phyloP scores from a whole-genome alignment of 1,140 invertebrate genomes.

The Diorhabda sublineata region DNA sequence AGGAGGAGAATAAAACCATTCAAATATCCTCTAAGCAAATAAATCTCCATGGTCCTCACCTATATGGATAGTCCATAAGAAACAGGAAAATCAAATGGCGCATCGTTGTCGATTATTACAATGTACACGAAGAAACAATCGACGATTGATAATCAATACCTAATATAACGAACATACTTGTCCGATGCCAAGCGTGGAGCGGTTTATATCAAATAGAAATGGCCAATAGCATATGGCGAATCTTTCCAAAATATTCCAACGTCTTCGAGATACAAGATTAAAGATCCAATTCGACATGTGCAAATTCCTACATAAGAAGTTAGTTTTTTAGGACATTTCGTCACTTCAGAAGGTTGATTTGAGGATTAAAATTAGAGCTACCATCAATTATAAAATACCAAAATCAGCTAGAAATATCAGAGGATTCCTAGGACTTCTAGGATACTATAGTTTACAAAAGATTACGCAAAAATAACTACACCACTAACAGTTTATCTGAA shows the following conservation, averaged over 20 bases:
- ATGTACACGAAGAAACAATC: slow-evolving; percentile 45
- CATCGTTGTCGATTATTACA: slow-evolving; percentile 45
- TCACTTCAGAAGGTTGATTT: slow-evolving; percentile 30
- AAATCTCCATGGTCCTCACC: slow-evolving; percentile 35
- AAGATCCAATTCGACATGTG: slow-evolving; percentile 22
- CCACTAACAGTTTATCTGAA: slow-evolving; percentile 42
- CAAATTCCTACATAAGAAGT: slow-evolving; percentile 23
- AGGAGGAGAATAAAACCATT: slow-evolving; percentile 30
- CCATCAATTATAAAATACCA: slow-evolving; percentile 13
- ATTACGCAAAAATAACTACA: slow-evolving; percentile 41
- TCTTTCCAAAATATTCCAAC: slow-evolving; percentile 7
- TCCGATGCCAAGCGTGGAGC: slow-evolving; percentile 42
- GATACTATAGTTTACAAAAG: slow-evolving; percentile 18
- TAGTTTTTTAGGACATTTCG: slow-evolving; percentile 33
- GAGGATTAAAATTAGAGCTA: slow-evolving; percentile 27
- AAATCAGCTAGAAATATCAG: slow-evolving; percentile 20
- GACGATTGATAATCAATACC: slow-evolving; percentile 50
- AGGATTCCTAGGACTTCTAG: slow-evolving; percentile 16
- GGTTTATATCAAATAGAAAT: slow-evolving; percentile 22
- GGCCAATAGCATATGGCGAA: slow-evolving; percentile 36
- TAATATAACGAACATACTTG: slow-evolving; percentile 45
- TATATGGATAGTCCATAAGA: slow-evolving; percentile 40
- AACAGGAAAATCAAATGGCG: slow-evolving; percentile 38
- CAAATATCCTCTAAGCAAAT: slow-evolving; percentile 31
- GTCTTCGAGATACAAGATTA: slow-evolving; percentile 37